Conservation (phyloP, 2,888 invertebrate genomes). For the Cephonodes hylas region DNA sequence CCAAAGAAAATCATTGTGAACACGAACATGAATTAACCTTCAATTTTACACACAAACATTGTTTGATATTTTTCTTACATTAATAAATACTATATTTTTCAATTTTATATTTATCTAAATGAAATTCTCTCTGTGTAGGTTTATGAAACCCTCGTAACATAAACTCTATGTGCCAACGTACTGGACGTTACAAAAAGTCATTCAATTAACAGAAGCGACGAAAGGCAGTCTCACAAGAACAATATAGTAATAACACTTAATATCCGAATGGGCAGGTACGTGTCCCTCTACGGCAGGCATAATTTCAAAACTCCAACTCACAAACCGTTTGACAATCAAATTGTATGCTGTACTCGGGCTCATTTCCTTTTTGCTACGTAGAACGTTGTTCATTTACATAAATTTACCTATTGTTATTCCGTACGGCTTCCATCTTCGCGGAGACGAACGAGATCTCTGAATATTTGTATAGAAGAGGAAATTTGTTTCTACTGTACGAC, state of each 20-base stretch:
- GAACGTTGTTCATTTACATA: slow-evolving; percentile 74
- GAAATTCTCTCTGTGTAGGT: not conserved
- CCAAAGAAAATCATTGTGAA: not conserved
- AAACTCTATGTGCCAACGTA: not conserved
- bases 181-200: not conserved
- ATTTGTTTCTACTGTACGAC: slow-evolving; percentile 73
- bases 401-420: slow-evolving; percentile 79
- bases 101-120: not conserved
- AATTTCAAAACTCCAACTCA: slow-evolving; percentile 55
- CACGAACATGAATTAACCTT: not conserved
- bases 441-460: slow-evolving; percentile 57
- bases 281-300: slow-evolving; percentile 37
- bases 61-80: not conserved
- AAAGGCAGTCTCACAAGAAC: slow-evolving; percentile 24
- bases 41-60: not conserved
- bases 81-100: too few relatives aligned
- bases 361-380: slow-evolving; percentile 77
- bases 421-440: slow-evolving; percentile 53
- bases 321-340: slow-evolving; percentile 60
- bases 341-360: slow-evolving; percentile 57
- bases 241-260: slow-evolving; percentile 34
- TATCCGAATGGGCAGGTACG: slow-evolving; percentile 26
- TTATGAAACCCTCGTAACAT: not conserved
- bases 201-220: not conserved
- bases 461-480: slow-evolving; percentile 58